A percentile compares a stretch with the other conserved stretches of the same genome.
Evolutionary conservation across 2,797 vertebrate species (phyloP).

Genomic region (Gephyroberyx darwinii): DNA sequence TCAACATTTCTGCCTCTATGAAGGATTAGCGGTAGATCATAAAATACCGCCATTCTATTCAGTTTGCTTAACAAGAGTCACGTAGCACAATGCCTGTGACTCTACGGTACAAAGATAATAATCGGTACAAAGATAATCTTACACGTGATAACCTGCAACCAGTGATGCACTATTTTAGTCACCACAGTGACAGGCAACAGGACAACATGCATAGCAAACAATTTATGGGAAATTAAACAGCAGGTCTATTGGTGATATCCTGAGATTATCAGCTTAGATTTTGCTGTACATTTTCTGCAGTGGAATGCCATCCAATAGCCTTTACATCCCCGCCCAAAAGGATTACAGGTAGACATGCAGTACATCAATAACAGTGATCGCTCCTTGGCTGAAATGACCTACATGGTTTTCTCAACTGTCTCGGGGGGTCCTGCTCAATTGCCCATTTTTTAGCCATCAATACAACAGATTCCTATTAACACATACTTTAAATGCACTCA

Average conservation of each 20-base stretch:
- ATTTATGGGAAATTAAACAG: slow-evolving; percentile 67
- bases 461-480: background rate
- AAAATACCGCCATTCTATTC: slow-evolving; percentile 19
- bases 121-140: slow-evolving; percentile 31
- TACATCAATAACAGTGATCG: background rate
- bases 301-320: slow-evolving; percentile 34
- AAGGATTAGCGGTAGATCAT: slow-evolving; percentile 40
- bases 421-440: background rate
- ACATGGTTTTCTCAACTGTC: background rate
- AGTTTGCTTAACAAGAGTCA: slow-evolving; percentile 32
- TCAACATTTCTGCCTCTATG: slow-evolving; percentile 4
- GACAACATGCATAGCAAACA: slow-evolving; percentile 48
- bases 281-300: slow-evolving; percentile 31
- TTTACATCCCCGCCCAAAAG: slow-evolving; percentile 23
- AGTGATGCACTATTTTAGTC: slow-evolving; percentile 9
- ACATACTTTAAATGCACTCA: slow-evolving; percentile 8
- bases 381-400: slow-evolving; percentile 18
- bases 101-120: slow-evolving; percentile 21
- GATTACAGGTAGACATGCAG: background rate
- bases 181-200: slow-evolving; percentile 18
- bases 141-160: slow-evolving; percentile 20
- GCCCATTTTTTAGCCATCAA: background rate
- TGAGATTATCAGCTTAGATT: slow-evolving; percentile 44
- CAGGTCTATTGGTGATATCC: slow-evolving; percentile 16
- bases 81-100: slow-evolving; percentile 11